phyloP scores from a whole-genome alignment of 2,888 invertebrate species.

The Dromius quadrimaculatus region DNA sequence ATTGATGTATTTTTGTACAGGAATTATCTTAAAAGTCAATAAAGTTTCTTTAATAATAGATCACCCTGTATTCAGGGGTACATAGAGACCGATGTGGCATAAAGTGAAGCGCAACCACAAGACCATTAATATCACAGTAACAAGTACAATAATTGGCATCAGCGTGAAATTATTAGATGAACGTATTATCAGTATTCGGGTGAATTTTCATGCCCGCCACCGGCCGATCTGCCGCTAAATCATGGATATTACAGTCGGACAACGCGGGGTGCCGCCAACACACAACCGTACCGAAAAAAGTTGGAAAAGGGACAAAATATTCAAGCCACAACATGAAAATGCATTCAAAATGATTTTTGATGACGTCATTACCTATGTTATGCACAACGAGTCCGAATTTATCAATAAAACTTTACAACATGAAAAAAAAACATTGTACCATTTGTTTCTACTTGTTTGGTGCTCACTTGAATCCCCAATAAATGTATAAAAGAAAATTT shows the following conservation, averaged over 20 bases:
- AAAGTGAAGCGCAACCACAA: constrained; percentile 35
- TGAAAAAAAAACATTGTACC: too few species aligned
- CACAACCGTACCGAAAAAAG: not conserved
- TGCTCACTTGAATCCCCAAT: too few species aligned
- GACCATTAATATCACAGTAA: constrained; percentile 52
- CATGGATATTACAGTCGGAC: constrained; percentile 41
- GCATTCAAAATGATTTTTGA: too few species aligned
- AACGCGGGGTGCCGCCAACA: not conserved
- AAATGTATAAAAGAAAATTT: too few species aligned
- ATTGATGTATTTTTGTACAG: not conserved
- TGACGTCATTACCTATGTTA: too few species aligned
- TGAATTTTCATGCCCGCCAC: constrained; percentile 48
- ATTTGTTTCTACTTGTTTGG: too few species aligned
- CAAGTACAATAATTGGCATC: constrained; percentile 52
- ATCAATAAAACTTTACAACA: too few species aligned
- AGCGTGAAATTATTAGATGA: constrained; percentile 50
- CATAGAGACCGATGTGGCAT: too few species aligned
- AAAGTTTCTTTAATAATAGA: not conserved
- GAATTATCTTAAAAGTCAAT: not conserved
- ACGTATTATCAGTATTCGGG: constrained; percentile 50
- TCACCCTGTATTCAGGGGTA: not conserved
- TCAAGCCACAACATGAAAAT: not conserved
- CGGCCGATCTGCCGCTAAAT: constrained; percentile 39
- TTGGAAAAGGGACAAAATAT: not conserved
- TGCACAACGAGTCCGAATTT: too few species aligned